Conservation (phyloP, 92 coral and sea anemone species). For the Parazoanthus darwini region DNA sequence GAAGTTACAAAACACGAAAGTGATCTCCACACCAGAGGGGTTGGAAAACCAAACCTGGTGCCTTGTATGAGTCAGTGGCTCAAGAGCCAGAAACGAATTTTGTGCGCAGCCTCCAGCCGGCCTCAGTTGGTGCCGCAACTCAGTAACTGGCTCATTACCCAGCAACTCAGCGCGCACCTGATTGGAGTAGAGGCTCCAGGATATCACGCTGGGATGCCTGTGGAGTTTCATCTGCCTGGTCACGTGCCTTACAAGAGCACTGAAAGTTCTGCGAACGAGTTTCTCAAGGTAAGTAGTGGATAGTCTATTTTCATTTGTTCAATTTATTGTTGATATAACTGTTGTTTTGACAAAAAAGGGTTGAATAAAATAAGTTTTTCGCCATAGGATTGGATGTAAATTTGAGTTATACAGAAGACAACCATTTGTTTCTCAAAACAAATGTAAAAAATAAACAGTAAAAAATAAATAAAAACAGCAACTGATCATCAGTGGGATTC, state of each 20-base stretch:
- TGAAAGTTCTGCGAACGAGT: background rate
- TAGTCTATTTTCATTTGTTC: background rate
- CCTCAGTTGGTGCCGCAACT: constrained; percentile 39
- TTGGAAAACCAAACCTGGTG: background rate
- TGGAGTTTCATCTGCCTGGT: constrained; percentile 22
- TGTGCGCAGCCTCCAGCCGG: constrained; percentile 7
- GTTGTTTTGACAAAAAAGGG: background rate
- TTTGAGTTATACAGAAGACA: no score
- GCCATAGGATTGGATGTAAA: no score
- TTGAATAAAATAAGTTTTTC: background rate
- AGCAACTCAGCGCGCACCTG: constrained; percentile 28
- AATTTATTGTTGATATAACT: no score
- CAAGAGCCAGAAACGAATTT: background rate
- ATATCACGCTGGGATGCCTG: constrained; percentile 32
- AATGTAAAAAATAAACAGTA: no score
- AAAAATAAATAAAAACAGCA: no score
- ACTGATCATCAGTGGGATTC: no score
- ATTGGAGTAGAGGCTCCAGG: constrained; percentile 44
- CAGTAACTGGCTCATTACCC: constrained; percentile 33
- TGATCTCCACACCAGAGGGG: background rate
- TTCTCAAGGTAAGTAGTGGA: background rate
- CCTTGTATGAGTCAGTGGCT: constrained; percentile 38
- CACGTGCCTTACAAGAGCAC: background rate
- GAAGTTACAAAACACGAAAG: background rate
- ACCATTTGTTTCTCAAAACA: no score